phyloP scores from a whole-genome alignment of 2,888 invertebrate genomes.

The Apamea crenata region DNA sequence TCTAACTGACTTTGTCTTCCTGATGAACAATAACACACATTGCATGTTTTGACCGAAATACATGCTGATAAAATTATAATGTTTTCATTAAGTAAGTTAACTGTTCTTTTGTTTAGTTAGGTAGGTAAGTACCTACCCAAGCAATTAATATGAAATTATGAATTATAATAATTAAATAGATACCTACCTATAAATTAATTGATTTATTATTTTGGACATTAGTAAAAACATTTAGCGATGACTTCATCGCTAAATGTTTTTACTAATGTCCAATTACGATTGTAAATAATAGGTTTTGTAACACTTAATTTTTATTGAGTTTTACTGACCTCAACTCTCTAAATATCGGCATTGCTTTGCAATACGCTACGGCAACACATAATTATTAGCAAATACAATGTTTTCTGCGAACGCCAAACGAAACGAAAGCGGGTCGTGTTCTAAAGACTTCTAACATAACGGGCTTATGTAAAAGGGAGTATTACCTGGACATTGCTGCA shows the following conservation, averaged over 20 bases:
- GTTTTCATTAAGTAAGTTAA: neutral
- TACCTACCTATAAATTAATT: neutral
- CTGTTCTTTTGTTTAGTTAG: slow-evolving; percentile 15
- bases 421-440: slow-evolving; percentile 80
- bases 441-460: too few species aligned
- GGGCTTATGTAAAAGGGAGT: slow-evolving; percentile 73
- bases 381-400: slow-evolving; percentile 34
- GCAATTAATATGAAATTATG: neutral
- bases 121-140: neutral
- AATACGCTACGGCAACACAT: slow-evolving; percentile 6
- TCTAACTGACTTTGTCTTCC: neutral
- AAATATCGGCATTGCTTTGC: slow-evolving; percentile 28
- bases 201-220: too few species aligned
- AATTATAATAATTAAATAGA: neutral
- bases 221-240: too few species aligned
- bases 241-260: neutral
- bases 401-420: slow-evolving; percentile 53
- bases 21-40: neutral
- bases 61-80: slow-evolving; percentile 4
- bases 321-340: slow-evolving; percentile 33
- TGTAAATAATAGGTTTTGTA: neutral
- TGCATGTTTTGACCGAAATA: slow-evolving; percentile 1
- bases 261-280: neutral
- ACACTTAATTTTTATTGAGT: slow-evolving; percentile 21
- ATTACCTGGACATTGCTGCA: slow-evolving; percentile 84